Conservation (phyloP, 2,113 vertebrate species). For the Dasyornis broadbenti region DNA sequence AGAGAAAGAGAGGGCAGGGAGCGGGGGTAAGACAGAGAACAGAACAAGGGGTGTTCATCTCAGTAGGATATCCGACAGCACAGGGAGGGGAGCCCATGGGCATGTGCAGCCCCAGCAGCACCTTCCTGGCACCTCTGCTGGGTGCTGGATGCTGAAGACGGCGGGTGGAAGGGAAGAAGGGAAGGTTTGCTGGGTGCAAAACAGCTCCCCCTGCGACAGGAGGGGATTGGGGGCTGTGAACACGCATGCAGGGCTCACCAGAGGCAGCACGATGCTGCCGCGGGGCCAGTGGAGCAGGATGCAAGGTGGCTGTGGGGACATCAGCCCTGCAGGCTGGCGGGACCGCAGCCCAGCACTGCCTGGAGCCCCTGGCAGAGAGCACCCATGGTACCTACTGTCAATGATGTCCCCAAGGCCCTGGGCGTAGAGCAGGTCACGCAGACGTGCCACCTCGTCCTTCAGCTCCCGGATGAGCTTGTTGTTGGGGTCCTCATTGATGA, state of each 20-base stretch:
- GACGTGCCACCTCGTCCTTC: slow-evolving; percentile 93
- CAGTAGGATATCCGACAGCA: neutral
- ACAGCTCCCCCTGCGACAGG: neutral
- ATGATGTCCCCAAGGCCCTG: slow-evolving; percentile 97
- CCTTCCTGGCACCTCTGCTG: neutral
- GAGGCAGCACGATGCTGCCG: neutral
- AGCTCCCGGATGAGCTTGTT: slow-evolving; percentile 94
- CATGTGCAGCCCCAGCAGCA: neutral
- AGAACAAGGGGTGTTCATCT: slow-evolving; percentile 70
- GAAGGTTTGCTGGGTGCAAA: neutral
- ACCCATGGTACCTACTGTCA: slow-evolving; percentile 80
- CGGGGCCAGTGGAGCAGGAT: neutral
- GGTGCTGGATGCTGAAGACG: neutral
- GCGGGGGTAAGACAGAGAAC: slow-evolving; percentile 61
- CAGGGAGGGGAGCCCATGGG: neutral
- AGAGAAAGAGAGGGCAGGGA: slow-evolving; percentile 59
- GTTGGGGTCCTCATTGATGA: slow-evolving; percentile 97
- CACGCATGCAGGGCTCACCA: rapidly evolving
- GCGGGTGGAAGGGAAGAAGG: neutral
- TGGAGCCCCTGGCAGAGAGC: neutral
- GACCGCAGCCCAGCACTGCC: neutral
- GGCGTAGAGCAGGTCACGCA: slow-evolving; percentile 88
- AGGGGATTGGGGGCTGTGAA: neutral
- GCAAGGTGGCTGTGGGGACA: neutral
- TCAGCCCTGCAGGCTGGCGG: neutral